Evolutionary conservation across 2,888 invertebrate species (phyloP).

Genomic region (Callyntrura guangdongensis): DNA sequence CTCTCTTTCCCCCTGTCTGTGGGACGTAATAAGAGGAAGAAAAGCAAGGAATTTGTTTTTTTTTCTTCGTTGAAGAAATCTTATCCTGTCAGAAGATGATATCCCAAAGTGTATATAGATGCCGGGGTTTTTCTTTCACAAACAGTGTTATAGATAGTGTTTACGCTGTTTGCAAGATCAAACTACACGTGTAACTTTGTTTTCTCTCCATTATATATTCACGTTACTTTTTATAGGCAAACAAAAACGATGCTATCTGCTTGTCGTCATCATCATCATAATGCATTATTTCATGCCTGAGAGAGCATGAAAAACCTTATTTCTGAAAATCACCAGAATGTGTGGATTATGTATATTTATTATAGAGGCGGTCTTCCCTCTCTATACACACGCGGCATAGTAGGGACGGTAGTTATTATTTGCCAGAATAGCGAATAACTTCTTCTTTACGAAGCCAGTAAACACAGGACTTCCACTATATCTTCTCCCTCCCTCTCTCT

Average conservation of each 20-base stretch:
- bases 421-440: neutral
- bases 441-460: neutral
- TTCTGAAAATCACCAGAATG: constrained; percentile 69
- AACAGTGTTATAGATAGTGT: neutral
- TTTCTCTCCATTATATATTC: constrained; percentile 61
- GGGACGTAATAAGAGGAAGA: neutral
- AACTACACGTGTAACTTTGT: constrained; percentile 77
- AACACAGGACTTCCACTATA: constrained; percentile 11
- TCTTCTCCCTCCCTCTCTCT: neutral
- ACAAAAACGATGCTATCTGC: constrained; percentile 51
- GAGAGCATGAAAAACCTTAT: constrained; percentile 77
- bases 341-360: constrained; percentile 47
- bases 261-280: constrained; percentile 77
- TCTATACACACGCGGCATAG: neutral
- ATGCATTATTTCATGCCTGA: constrained; percentile 79
- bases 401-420: constrained; percentile 1
- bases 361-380: neutral
- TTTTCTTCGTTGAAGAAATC: no score
- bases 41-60: neutral
- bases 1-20: neutral
- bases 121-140: neutral
- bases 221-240: constrained; percentile 53
- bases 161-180: constrained; percentile 52
- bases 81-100: neutral
- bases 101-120: neutral